Conservation (phyloP, 2,888 invertebrate genomes). For the Malacosoma neustria region DNA sequence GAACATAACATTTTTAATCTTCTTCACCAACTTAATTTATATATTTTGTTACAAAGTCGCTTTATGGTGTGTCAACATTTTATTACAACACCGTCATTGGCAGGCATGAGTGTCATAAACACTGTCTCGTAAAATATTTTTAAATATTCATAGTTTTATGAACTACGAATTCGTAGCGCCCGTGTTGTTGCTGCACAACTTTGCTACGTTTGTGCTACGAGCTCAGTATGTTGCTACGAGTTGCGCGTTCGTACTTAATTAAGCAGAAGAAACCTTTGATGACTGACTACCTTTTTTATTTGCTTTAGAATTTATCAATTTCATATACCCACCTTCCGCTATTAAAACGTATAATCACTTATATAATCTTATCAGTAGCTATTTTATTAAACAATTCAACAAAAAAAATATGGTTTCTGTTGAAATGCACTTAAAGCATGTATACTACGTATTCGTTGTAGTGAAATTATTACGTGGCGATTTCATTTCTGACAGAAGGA, state of each 20-base stretch:
- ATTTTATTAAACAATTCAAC: no score
- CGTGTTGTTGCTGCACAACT: conserved; percentile 1
- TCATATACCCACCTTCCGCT: no score
- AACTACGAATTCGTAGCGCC: background rate
- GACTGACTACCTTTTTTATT: background rate
- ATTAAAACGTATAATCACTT: no score
- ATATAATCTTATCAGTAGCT: no score
- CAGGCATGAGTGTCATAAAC: background rate
- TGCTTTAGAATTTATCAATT: no score
- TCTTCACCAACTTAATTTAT: no score
- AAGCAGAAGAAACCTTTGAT: conserved; percentile 2
- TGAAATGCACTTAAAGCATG: no score
- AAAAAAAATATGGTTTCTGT: no score
- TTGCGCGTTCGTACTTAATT: conserved; percentile 3
- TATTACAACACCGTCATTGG: background rate
- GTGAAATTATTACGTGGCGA: no score
- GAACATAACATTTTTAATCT: no score
- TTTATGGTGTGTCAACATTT: background rate
- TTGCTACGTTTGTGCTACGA: conserved; percentile 2
- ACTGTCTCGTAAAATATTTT: background rate
- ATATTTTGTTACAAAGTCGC: background rate
- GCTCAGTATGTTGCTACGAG: conserved; percentile 3
- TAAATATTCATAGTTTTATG: background rate
- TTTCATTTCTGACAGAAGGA: no score
- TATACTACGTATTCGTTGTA: no score